These are phyloP conservation scores for Acromyrmex charruanus DNA, from an alignment of 1,140 invertebrate genomes.

Conservation along the genomic window DNA sequence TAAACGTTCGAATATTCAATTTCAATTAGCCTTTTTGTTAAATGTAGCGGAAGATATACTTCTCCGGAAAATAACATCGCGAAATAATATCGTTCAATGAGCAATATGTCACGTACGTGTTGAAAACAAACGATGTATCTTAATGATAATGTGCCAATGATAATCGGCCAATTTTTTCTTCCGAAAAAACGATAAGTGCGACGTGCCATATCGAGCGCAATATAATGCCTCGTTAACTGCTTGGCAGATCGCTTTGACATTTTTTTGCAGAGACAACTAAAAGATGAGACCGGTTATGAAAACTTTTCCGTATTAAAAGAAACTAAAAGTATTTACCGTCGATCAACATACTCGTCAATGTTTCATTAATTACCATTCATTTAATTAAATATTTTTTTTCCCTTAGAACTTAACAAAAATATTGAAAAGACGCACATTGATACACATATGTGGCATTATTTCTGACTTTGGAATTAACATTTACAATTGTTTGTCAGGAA, in stretches of 20 bases:
- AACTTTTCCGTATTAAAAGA: neutral
- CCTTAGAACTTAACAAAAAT: neutral
- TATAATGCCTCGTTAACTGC: conserved; percentile 28
- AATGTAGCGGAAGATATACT: neutral
- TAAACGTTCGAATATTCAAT: neutral
- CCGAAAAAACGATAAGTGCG: conserved; percentile 16
- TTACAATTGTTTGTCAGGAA: conserved; percentile 4
- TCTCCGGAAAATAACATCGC: neutral
- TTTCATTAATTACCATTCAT: conserved; percentile 7
- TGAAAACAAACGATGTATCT: conserved; percentile 21
- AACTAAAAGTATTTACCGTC: neutral
- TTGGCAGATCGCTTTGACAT: conserved; percentile 23
- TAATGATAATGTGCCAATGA: neutral
- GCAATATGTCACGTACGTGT: conserved; percentile 10
- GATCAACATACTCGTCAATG: neutral
- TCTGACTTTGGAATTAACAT: neutral
- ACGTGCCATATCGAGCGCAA: conserved; percentile 34
- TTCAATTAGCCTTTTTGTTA: neutral
- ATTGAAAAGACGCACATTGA: neutral
- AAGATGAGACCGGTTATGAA: conserved; percentile 20
- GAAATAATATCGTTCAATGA: conserved; percentile 21
- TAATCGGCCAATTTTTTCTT: conserved; percentile 1
- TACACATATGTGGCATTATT: neutral
- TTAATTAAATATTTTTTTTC: conserved; percentile 1
- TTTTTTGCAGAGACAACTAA: conserved; percentile 23